Evolutionary conservation across 2,797 vertebrate genomes (phyloP), one percentile per base, ranked within the genome.

Genomic region (Alfaro cultratus): DNA sequence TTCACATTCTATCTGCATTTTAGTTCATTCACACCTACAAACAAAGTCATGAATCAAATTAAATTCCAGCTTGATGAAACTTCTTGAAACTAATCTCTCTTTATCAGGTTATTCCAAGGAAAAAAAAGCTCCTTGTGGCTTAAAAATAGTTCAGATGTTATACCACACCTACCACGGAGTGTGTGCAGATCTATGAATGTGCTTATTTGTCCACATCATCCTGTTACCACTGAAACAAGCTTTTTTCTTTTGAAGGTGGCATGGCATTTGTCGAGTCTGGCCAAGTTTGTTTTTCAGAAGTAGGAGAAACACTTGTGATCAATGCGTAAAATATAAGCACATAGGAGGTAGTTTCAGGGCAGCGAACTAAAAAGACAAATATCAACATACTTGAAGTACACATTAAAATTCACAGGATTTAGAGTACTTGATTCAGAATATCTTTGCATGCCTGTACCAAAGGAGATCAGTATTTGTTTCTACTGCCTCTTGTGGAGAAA

Each of bases 81-180:
- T 39, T 39, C 10, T 34, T n/a, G n/a, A 39, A 39, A 55, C 73
- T 8, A 23, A 53, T 53, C 16, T 31, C 26, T 75, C n/a, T 57
- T 29, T 29, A 57, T 31, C 39, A 29, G 21, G 26, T 43, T 57
- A 8, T 57, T 57, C 13, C 21, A 74, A 74, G 26, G 39, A 71
- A 57, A 55, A 57, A 12, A 53, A 75, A 43, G 43, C 51, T 13
- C 6, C 55, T 43, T 26, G 21, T 75, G 26, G 36, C 26, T 29
- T 57, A 41, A 75, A 74, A 75, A 57, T 74, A 29, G 36, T 41
- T 57, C 34, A 34, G 72, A 23, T 51, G 51, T 75, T 43, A 75
- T n/a, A 29, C 23, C 41, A 75, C 36, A 75, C 51, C 23, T 55
- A 10, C 51, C 73, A 41, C 26, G 39, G 21, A 74, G 73, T 74